Conservation (phyloP, 2,888 invertebrate species). For the Drosophila subquinaria region DNA sequence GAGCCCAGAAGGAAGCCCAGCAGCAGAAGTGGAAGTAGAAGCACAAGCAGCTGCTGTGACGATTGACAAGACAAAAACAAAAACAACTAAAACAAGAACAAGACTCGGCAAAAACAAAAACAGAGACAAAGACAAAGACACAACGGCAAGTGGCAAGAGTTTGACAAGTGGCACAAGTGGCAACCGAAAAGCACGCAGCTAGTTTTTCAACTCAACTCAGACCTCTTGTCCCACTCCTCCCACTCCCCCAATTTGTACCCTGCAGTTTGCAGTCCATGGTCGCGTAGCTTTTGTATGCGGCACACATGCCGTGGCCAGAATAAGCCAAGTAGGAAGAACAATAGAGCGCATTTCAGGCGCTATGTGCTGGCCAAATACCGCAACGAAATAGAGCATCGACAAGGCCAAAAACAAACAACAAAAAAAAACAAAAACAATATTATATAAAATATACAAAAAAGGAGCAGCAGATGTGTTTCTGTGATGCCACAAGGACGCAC, state of each 20-base stretch:
- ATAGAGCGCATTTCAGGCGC: slow-evolving; percentile 40
- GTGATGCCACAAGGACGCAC: slow-evolving; percentile 78
- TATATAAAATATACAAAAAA: slow-evolving; percentile 21
- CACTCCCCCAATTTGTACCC: not conserved
- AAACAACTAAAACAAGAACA: not conserved
- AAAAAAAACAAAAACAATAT: slow-evolving; percentile 20
- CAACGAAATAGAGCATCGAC: slow-evolving; percentile 56
- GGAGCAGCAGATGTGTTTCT: slow-evolving; percentile 67
- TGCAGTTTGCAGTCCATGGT: slow-evolving; percentile 49
- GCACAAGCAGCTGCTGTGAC: slow-evolving; percentile 62
- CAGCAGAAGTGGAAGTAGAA: not conserved
- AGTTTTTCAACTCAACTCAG: slow-evolving; percentile 40
- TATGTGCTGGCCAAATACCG: slow-evolving; percentile 67
- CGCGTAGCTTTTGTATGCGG: slow-evolving; percentile 57
- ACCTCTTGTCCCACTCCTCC: not conserved
- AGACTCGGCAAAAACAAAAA: not conserved
- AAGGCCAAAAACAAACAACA: slow-evolving; percentile 28
- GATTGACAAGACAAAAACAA: slow-evolving; percentile 78
- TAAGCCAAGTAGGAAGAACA: slow-evolving; percentile 23
- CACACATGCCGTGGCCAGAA: slow-evolving; percentile 46
- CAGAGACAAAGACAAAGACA: slow-evolving; percentile 16
- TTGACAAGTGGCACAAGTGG: slow-evolving; percentile 67
- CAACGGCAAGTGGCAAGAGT: slow-evolving; percentile 44
- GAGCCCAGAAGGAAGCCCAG: slow-evolving; percentile 33
- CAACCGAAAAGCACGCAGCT: slow-evolving; percentile 49